Evolutionary conservation across 2,888 invertebrate species (phyloP), one percentile per base, ranked within the genome.

Genomic region (Mesochorus sp.): DNA sequence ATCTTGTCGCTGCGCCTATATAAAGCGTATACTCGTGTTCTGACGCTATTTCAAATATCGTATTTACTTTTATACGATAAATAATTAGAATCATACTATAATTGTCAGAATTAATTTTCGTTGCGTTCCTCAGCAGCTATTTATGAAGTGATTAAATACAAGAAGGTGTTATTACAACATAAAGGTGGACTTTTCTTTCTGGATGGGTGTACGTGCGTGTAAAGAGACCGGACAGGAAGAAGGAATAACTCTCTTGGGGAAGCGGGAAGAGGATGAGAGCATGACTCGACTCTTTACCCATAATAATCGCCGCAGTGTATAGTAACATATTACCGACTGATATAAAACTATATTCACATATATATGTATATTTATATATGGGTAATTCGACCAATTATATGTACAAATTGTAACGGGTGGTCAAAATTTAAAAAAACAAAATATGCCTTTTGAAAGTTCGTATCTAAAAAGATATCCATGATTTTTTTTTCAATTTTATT

Each of bases 211-310:
- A 26, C 14, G 8, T 24, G 24, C 6, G 34, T 37, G 6, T 0
- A 24, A n/a, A 42, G 6, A 61, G 44, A 57, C 55, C 55, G 55
- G 59, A 76, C 66, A 42, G 71, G 66, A 71, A 62, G 71, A 59
- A 71, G 66, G 53, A 51, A 24, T 17, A 14, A 17, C 37, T 64
- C 59, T 17, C 42, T 26, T 39, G 34, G 71, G 76, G 76, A 66
- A 76, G 44, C 71, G 57, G 71, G 6, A 49, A 64, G 59, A 66
- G 49, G 71, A 71, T 67, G 67, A 67, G 47, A 70, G 61, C 76
- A 76, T 71, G 76, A 76, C 71, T 76, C 71, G 59, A 59, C 59
- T 61, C 59, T 76, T 57, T 34, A 21, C 53, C 26, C 42, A 55
- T 47, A 61, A 53, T 66, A 37, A 66, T 66, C 14, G 57, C 14